phyloP scores from a whole-genome alignment of 2,888 invertebrate genomes.

The Lumbricus terrestris region DNA sequence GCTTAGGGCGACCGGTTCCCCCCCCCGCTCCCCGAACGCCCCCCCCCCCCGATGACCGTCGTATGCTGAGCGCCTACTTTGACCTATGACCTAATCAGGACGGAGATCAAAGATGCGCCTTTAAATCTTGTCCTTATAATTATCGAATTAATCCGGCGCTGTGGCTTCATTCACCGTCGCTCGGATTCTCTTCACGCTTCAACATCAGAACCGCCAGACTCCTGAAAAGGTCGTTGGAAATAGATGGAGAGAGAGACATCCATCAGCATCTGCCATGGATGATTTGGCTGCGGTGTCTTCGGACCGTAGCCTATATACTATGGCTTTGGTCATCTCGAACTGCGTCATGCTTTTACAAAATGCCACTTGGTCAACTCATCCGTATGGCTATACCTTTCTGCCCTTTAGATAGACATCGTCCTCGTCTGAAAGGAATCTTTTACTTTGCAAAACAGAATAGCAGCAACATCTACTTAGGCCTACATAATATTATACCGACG shows the following conservation, averaged over 20 bases:
- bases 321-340: not conserved
- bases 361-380: not conserved
- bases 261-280: not conserved
- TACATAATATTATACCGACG: no score
- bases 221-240: not conserved
- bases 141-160: slow-evolving; percentile 3
- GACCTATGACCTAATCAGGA: not conserved
- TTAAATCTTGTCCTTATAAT: not conserved
- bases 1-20: not conserved
- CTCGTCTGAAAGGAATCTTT: not conserved
- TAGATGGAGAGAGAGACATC: not conserved
- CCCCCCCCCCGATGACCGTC: no score
- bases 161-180: not conserved
- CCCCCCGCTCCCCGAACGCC: no score
- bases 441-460: not conserved
- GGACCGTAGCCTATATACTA: no score
- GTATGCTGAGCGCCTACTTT: not conserved
- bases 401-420: not conserved
- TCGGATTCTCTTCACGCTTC: not conserved
- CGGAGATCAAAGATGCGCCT: not conserved
- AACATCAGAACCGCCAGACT: not conserved
- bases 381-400: not conserved
- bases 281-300: no score
- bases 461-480: not conserved
- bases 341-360: not conserved